Evolutionary conservation across 2,113 vertebrate genomes (phyloP), one percentile per base, ranked within the genome.

Genomic region (Odocoileus virginianus): DNA sequence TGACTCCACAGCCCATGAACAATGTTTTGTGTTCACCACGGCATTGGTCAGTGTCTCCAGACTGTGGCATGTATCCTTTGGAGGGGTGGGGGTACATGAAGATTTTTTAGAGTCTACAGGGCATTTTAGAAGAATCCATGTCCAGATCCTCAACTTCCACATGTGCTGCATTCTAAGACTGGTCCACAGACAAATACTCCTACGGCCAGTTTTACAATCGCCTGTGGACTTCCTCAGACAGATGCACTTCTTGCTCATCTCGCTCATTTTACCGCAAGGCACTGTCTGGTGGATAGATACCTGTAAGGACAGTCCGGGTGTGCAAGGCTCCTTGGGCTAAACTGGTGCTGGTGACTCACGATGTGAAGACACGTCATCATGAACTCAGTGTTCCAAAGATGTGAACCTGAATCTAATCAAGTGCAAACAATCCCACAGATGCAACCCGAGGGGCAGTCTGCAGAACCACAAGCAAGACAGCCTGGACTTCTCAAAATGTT

Each of bases 161-260:
- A 17, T 1, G n/a, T 76, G 3, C 52, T 55, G 3, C 28, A 7
- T 55, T 36, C 47, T 67, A 7, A n/a, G 57, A 30, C 19, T 0
- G 6, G 8, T 28, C 43, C 28, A 30, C 17, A 15, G 21, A 1
- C 0, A 0, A 57, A 47, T 21, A 7, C n/a, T 14, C 36, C 36
- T 61, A 91, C 2, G 12, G 61, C 47, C 0, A 3, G 14, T 13
- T 36, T 64, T 17, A n/a, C 2, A 45, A 0, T 2, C 17, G 4
- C 28, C 52, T 60, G 21, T 33, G 14, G 13, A 25, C n/a, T 61
- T 12, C 43, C 52, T 1, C 30, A 43, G 23, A 58, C 40, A 78
- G 8, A n/a, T 2, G 28, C 8, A 14, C 58, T 85, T 89, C 67
- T 43, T 5, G 28, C 25, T 23, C 14, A 43, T 7, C 64, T 87